phyloP scores from a whole-genome alignment of 2,888 invertebrate genomes.

The Acheta domesticus region DNA sequence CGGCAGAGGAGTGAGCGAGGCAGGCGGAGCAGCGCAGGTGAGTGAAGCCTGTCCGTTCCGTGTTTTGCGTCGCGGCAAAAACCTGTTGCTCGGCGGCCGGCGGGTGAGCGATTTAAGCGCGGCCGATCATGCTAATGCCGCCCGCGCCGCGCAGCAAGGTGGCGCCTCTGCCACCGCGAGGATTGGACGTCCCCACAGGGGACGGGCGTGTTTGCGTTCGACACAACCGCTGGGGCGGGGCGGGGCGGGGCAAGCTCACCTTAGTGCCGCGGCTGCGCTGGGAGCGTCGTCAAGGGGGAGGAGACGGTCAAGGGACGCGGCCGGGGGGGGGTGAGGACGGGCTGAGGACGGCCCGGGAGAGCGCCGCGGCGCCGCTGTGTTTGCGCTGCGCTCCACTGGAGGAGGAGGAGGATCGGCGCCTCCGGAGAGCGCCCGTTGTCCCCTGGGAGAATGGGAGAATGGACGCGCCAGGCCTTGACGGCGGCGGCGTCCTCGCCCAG shows the following conservation, averaged over 20 bases:
- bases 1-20: no score
- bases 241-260: no score
- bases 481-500: background rate
- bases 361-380: background rate
- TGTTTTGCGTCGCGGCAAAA: background rate
- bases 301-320: background rate
- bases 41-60: background rate
- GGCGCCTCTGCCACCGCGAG: no score
- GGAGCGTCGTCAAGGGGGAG: background rate
- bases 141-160: background rate
- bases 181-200: no score
- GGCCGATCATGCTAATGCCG: conserved; percentile 6
- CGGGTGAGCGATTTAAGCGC: no score
- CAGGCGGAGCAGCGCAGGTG: no score
- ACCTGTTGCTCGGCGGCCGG: background rate
- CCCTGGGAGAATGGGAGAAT: background rate
- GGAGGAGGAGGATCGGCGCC: background rate
- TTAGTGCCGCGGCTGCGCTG: no score
- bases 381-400: conserved; percentile 3
- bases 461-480: background rate
- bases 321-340: background rate
- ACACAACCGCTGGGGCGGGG: no score
- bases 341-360: background rate
- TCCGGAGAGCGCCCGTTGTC: background rate
- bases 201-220: no score